A percentile compares a stretch with the other conserved stretches of the same genome.
phyloP scores from a whole-genome alignment of 2,888 invertebrate species.

The Cosmia trapezina region DNA sequence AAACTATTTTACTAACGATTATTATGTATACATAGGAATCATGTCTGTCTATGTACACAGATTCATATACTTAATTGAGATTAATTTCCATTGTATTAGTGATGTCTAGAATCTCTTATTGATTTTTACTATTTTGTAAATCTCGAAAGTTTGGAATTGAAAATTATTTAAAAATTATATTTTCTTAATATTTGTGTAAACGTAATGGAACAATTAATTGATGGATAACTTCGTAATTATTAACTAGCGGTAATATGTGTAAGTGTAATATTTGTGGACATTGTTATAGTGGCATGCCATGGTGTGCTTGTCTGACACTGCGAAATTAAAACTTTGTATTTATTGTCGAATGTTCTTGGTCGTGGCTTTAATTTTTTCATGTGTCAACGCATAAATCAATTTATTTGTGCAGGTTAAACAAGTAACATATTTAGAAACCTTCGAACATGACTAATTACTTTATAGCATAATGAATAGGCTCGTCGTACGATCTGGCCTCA shows the following conservation, averaged over 20 bases:
- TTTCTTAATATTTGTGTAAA: conserved; percentile 85
- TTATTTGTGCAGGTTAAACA: conserved; percentile 16
- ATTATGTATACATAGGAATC: conserved; percentile 67
- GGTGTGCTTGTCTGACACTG: conserved; percentile 33
- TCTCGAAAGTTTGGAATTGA: conserved; percentile 83
- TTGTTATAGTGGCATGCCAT: conserved; percentile 41
- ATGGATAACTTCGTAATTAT: conserved; percentile 67
- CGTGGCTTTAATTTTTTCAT: conserved; percentile 78
- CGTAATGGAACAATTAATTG: conserved; percentile 70
- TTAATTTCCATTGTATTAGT: conserved; percentile 55
- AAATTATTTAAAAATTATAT: conserved; percentile 82
- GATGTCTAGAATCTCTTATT: conserved; percentile 69
- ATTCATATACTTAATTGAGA: conserved; percentile 55
- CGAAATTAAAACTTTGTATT: conserved; percentile 39
- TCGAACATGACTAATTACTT: conserved; percentile 1
- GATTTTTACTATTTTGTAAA: conserved; percentile 68
- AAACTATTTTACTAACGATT: conserved; percentile 81
- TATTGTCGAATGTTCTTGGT: conserved; percentile 71
- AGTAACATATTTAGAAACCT: not conserved
- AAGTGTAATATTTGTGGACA: conserved; percentile 60
- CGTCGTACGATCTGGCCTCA: conserved; percentile 14
- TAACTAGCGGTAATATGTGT: conserved; percentile 64
- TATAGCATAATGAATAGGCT: conserved; percentile 11
- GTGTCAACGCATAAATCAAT: conserved; percentile 28
- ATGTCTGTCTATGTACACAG: conserved; percentile 52